These are phyloP conservation scores for Corydoras sp. DNA, from an alignment of 2,113 vertebrate species.

Conservation along the genomic window DNA sequence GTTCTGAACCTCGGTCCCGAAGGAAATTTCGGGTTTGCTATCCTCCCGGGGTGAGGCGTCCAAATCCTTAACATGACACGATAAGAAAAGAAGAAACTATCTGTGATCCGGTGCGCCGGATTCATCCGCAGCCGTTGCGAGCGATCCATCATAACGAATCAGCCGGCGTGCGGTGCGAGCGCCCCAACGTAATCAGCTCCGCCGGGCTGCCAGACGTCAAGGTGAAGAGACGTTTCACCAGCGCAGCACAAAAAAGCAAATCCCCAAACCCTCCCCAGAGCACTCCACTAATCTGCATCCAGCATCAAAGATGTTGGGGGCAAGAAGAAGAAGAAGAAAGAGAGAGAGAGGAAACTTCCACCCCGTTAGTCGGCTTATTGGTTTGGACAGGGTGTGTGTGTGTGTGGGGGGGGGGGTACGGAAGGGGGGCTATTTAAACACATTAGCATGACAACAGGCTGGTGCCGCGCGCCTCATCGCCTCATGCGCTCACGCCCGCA, in stretches of 20 bases:
- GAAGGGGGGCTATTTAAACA: slow-evolving; percentile 41
- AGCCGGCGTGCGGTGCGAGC: background rate
- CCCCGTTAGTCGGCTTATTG: slow-evolving; percentile 52
- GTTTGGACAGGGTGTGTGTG: slow-evolving; percentile 48
- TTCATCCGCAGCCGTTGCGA: background rate
- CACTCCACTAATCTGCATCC: slow-evolving; percentile 10
- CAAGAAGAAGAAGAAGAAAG: slow-evolving; percentile 35
- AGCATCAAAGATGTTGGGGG: background rate
- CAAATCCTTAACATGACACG: background rate
- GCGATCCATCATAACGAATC: slow-evolving; percentile 36
- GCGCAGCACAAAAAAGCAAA: background rate
- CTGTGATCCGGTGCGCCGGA: background rate
- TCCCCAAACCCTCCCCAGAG: slow-evolving; percentile 4
- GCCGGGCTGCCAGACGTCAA: slow-evolving; percentile 13
- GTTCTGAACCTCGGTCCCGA: too few species aligned
- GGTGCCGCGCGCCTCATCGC: slow-evolving; percentile 53
- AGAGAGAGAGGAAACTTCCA: slow-evolving; percentile 47
- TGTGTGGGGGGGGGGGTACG: background rate
- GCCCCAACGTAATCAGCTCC: slow-evolving; percentile 17
- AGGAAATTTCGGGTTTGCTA: background rate
- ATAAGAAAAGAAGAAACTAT: background rate
- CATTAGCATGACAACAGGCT: slow-evolving; percentile 60
- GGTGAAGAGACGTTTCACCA: slow-evolving; percentile 18
- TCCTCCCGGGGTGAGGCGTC: background rate
- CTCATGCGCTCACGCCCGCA: slow-evolving; percentile 37